phyloP scores from a whole-genome alignment of 2,113 vertebrate genomes.

The Leptosomus discolor region DNA sequence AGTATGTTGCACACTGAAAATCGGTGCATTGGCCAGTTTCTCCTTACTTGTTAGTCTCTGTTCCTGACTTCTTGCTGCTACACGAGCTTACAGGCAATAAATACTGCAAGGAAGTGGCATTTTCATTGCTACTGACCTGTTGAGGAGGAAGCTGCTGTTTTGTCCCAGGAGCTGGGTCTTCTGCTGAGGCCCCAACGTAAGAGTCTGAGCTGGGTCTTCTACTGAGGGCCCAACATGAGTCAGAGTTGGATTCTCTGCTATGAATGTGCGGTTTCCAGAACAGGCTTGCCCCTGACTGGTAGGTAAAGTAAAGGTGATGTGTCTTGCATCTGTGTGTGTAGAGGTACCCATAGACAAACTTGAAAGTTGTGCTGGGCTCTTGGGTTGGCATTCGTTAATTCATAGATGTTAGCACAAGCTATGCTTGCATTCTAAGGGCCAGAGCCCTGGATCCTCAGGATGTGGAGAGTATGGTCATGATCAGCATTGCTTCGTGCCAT shows the following conservation, averaged over 20 bases:
- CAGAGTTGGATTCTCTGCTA: not conserved
- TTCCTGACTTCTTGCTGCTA: not conserved
- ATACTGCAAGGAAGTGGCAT: not conserved
- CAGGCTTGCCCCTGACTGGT: not conserved
- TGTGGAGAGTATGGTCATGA: rapidly evolving
- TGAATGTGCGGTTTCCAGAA: not conserved
- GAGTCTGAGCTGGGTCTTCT: no score
- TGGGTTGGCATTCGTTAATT: not conserved
- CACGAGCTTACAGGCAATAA: not conserved
- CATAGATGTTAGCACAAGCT: not conserved
- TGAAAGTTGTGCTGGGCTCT: not conserved
- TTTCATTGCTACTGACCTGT: not conserved
- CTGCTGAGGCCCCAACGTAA: no score
- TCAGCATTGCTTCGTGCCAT: not conserved
- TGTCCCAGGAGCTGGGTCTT: not conserved
- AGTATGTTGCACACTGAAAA: not conserved
- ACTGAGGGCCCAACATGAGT: no score
- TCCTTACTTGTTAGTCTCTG: not conserved
- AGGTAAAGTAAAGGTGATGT: not conserved
- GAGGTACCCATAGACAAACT: not conserved
- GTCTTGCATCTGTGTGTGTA: not conserved
- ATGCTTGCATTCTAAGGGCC: not conserved
- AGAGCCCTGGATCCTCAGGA: not conserved
- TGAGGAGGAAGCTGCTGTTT: not conserved
- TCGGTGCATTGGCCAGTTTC: not conserved